phyloP scores from a whole-genome alignment of 2,113 vertebrate species.

The Hippocampus guttulatus region DNA sequence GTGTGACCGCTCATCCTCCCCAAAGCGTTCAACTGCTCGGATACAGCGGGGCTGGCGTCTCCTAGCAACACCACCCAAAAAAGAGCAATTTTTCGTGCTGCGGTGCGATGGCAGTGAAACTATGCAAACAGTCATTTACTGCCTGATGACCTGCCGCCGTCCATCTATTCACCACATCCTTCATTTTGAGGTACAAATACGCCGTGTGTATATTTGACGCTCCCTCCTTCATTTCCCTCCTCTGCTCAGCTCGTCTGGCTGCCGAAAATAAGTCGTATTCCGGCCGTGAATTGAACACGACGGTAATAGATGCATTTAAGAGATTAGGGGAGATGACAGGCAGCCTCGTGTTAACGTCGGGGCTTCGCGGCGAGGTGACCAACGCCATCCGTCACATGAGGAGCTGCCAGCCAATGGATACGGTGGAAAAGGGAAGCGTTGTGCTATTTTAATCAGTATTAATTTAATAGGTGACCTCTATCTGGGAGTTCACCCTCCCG shows the following conservation, averaged over 20 bases:
- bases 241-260: background rate
- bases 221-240: background rate
- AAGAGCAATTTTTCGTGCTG: conserved; percentile 62
- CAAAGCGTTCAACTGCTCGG: conserved; percentile 46
- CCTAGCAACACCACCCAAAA: conserved; percentile 85
- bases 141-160: conserved; percentile 24
- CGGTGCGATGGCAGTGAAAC: conserved; percentile 69
- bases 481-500: conserved; percentile 29
- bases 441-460: conserved; percentile 53
- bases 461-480: conserved; percentile 44
- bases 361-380: conserved; percentile 10
- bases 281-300: conserved; percentile 47
- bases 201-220: background rate
- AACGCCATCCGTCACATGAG: conserved; percentile 40
- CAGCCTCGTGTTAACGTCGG: conserved; percentile 14
- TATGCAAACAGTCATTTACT: conserved; percentile 65
- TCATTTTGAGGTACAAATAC: conserved; percentile 13
- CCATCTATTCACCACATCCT: conserved; percentile 26
- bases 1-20: conserved; percentile 42
- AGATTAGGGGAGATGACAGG: conserved; percentile 29
- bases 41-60: conserved; percentile 67
- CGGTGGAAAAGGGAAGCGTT: conserved; percentile 20
- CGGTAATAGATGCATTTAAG: conserved; percentile 53
- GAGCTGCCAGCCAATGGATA: conserved; percentile 36
- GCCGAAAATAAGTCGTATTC: conserved; percentile 2